A percentile compares a stretch with the other conserved stretches of the same genome.
These are phyloP conservation scores for Lomographa bimaculata DNA, from an alignment of 2,888 invertebrate genomes.

Conservation along the genomic window DNA sequence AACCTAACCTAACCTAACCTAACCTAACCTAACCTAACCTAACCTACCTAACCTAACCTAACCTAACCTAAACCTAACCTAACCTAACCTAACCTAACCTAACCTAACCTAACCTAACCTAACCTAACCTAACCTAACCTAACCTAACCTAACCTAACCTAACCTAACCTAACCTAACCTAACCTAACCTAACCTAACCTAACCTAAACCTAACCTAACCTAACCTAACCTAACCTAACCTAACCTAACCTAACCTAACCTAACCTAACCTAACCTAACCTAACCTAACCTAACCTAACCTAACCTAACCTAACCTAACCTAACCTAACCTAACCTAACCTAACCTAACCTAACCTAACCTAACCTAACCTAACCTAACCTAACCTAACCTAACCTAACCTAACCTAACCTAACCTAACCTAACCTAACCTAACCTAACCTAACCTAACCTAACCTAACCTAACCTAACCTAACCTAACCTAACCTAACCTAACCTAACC, in stretches of 20 bases:
- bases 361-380: neutral
- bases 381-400: no score
- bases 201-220: neutral
- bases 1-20: neutral
- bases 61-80: no score
- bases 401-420: no score
- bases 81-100: neutral
- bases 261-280: neutral
- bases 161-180: neutral
- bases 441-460: no score
- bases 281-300: neutral
- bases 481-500: no score
- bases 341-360: neutral
- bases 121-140: neutral
- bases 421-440: no score
- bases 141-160: neutral
- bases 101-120: neutral
- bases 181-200: neutral
- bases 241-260: neutral
- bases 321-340: neutral
- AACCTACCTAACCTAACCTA: no score
- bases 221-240: neutral
- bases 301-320: neutral
- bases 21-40: neutral
- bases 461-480: no score